phyloP scores from a whole-genome alignment of 2,888 invertebrate genomes.

The Isoperla grammatica region DNA sequence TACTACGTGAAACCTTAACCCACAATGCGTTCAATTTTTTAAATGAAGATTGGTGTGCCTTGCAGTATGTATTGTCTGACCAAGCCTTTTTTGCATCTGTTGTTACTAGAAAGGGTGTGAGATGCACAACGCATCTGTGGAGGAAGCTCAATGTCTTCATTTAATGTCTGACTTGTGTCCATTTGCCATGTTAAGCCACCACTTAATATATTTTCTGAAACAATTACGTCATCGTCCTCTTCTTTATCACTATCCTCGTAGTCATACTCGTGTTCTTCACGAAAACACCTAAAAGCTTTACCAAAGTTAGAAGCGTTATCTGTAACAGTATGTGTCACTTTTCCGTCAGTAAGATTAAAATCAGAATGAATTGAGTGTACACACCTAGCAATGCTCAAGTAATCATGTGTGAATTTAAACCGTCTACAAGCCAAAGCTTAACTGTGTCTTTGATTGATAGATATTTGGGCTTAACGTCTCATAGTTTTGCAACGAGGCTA shows the following conservation, averaged over 20 bases:
- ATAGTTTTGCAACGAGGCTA: no score
- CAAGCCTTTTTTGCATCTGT: slow-evolving; percentile 20
- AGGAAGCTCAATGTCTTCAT: slow-evolving; percentile 21
- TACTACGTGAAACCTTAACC: slow-evolving; percentile 20
- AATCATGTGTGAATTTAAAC: slow-evolving; percentile 23
- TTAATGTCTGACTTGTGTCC: no score
- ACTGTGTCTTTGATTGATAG: slow-evolving; percentile 18
- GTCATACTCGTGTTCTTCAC: slow-evolving; percentile 10
- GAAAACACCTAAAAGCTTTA: slow-evolving; percentile 25
- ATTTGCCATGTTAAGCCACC: background rate
- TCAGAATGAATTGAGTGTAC: slow-evolving; percentile 19
- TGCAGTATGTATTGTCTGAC: slow-evolving; percentile 9
- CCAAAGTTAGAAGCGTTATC: slow-evolving; percentile 27
- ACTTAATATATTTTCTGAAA: background rate
- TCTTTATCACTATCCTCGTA: no score
- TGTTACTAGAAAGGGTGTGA: slow-evolving; percentile 23
- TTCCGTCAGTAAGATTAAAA: slow-evolving; percentile 15
- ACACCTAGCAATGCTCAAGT: slow-evolving; percentile 24
- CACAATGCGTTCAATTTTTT: slow-evolving; percentile 18
- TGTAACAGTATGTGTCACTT: slow-evolving; percentile 23
- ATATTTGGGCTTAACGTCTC: no score
- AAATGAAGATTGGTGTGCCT: slow-evolving; percentile 16
- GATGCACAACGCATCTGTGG: slow-evolving; percentile 20
- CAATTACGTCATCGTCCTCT: background rate
- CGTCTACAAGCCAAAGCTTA: slow-evolving; percentile 22